Conservation (phyloP, 2,888 invertebrate species). For the Anoplius nigerrimus region DNA sequence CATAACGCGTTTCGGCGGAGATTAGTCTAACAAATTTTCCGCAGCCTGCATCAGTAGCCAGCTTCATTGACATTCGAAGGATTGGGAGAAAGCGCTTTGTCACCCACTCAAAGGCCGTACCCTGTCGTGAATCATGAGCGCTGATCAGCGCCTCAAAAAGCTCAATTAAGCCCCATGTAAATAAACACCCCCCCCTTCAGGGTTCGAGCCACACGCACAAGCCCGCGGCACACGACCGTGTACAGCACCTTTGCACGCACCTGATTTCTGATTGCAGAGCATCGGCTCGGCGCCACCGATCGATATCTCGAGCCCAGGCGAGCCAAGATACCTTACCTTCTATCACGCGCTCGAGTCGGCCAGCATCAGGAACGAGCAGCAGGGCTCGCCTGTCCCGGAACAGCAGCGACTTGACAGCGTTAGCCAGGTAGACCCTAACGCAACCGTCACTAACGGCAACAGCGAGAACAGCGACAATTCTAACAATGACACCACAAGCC, state of each 20-base stretch:
- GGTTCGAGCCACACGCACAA: background rate
- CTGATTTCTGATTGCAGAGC: conserved; percentile 70
- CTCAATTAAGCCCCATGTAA: background rate
- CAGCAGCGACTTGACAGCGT: conserved; percentile 61
- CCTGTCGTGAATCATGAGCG: no score
- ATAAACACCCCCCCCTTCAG: background rate
- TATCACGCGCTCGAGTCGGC: conserved; percentile 71
- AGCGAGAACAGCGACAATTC: conserved; percentile 68
- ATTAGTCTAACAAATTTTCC: no score
- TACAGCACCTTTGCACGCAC: conserved; percentile 57
- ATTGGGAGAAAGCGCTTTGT: background rate
- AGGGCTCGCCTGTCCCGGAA: conserved; percentile 51
- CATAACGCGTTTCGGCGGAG: no score
- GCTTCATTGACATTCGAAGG: background rate
- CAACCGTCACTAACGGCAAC: conserved; percentile 60
- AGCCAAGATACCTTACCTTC: conserved; percentile 69
- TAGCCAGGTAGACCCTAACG: conserved; percentile 68
- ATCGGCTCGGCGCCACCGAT: conserved; percentile 59
- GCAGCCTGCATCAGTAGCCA: background rate
- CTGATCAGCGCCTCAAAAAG: no score
- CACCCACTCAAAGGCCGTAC: background rate
- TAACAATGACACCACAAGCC: conserved; percentile 72
- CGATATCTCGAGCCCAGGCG: conserved; percentile 67
- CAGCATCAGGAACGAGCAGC: conserved; percentile 68
- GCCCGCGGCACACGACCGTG: conserved; percentile 27